phyloP scores from a whole-genome alignment of 2,797 vertebrate species.

The Knipowitschia caucasica region DNA sequence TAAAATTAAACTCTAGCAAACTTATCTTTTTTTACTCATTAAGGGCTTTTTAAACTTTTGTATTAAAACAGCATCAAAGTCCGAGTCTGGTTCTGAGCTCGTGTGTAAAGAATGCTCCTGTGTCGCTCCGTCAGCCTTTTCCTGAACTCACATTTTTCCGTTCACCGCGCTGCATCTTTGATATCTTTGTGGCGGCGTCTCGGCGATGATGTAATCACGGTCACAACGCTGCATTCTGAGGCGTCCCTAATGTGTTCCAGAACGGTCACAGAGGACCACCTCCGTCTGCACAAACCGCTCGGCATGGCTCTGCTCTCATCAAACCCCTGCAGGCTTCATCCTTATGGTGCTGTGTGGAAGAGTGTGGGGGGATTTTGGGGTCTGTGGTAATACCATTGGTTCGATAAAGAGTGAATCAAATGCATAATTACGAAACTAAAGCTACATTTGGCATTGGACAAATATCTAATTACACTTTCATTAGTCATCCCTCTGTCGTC shows the following conservation, averaged over 20 bases:
- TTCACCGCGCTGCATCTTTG: neutral
- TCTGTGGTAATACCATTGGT: too few species aligned
- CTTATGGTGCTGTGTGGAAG: neutral
- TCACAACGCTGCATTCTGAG: conserved; percentile 15
- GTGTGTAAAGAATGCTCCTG: conserved; percentile 16
- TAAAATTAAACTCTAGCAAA: neutral
- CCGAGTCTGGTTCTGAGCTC: neutral
- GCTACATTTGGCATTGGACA: conserved; percentile 3
- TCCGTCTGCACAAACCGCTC: conserved; percentile 36
- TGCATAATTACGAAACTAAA: too few species aligned
- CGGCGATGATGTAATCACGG: conserved; percentile 3
- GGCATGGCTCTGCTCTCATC: conserved; percentile 30
- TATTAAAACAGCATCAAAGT: conserved; percentile 13
- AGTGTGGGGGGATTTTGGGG: neutral
- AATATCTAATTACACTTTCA: neutral
- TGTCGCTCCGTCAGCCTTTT: conserved; percentile 1
- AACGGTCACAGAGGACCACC: conserved; percentile 49
- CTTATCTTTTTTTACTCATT: conserved; percentile 1
- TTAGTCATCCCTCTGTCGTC: neutral
- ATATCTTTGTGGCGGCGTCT: conserved; percentile 10
- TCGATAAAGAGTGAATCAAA: too few species aligned
- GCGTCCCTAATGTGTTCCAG: conserved; percentile 29
- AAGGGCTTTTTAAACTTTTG: conserved; percentile 3
- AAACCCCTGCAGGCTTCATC: conserved; percentile 25
- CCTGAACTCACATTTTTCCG: neutral